Evolutionary conservation across 2,888 invertebrate species (phyloP), one percentile per base, ranked within the genome.

Genomic region (Dioctria linearis): DNA sequence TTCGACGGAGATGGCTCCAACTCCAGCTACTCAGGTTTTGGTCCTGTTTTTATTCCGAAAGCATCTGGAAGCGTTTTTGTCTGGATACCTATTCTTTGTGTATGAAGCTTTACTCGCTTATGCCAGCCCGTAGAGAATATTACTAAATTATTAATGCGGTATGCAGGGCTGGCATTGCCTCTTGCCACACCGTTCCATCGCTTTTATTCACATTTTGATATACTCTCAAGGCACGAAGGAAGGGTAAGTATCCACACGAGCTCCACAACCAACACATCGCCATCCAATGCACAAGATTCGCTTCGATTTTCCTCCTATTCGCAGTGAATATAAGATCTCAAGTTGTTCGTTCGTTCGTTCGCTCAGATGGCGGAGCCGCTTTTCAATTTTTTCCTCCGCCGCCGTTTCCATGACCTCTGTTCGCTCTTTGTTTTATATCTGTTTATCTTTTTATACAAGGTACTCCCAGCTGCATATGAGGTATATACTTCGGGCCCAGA

Each of bases 121-220:
- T 54, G 54, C 5, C 61, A 39, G n/a, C 11, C 75, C 25, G 61
- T 59, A 61, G 61, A 75, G 61, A 5, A 39, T 61, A 75, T 75
- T 57, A 65, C 78, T 78, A 78, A 78, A 65, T 78, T 78, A 78
- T 78, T 63, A 63, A 78, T 78, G 78, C 65, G 78, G 63, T 65
- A 51, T 65, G 39, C 40, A 51, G 65, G 42, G 59, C 37, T 25
- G 37, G 25, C 65, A n/a, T 11, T 65, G 49, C 51, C 51, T 25
- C 46, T 11, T 51, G 65, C 40, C 25, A 13, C 25, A 9, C 11
- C n/a, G 40, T 4, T 25, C n/a, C 75, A 43, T 73, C 37, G 40
- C 49, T 6, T 25, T 46, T 9, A 25, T 49, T 39, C 40, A 40
- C 54, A 13, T 65, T 63, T 78, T 75, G 25, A 61, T 59, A 59